Base-by-base conservation (phyloP, 30 jellyfish, hydroid and myxozoan genomes). In the Catostylus mosaicus region DNA sequence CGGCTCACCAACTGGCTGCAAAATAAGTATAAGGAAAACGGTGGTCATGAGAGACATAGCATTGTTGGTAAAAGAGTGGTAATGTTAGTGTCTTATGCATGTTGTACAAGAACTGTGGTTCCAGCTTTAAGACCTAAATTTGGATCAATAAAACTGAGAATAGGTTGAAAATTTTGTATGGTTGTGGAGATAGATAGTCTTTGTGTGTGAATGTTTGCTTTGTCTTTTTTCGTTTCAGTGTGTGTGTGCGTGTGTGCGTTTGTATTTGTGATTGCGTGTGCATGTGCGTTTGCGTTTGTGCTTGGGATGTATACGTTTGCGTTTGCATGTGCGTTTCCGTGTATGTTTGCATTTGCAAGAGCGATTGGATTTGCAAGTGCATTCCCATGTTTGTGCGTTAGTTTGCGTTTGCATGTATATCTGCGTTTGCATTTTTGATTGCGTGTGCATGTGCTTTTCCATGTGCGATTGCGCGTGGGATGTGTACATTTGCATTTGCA, bases 41-140 rank as follows among this genome's bases (percentile, higher is more conserved):
- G 75, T 23, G 78, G 72, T n/a, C 75, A 80, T 51, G 60, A 61
- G 7, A 72, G 90, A 35, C 90, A 80, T 66, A 14, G 78, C n/a
- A 46, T 80, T 9, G 63, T 30, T 10, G 75, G 75, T 1, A 68
- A 35, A 33, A 69, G 90, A 30, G 36, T 72, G 22, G 51, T 50
- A 30, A 32, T 80, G 78, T 46, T 80, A 18, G 62, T 80, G 60
- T 56, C 60, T 38, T 80, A 80, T 66, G 67, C 78, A 3, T 80
- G 90, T 37, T 80, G 90, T 43, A 35, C 90, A 14, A 35, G 50
- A 38, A 80, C 90, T 34, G 23, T 34, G 30, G 35, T 63, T 29
- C 68, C 75, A 1, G 34, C 73, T 18, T 32, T 80, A 23, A 29
- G 34, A 48, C 90, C 90, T 0, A 63, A 69, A 29, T 80, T 66